These are phyloP conservation scores for Porphyrio hochstetteri DNA, from an alignment of 2,113 vertebrate genomes.

Conservation along the genomic window DNA sequence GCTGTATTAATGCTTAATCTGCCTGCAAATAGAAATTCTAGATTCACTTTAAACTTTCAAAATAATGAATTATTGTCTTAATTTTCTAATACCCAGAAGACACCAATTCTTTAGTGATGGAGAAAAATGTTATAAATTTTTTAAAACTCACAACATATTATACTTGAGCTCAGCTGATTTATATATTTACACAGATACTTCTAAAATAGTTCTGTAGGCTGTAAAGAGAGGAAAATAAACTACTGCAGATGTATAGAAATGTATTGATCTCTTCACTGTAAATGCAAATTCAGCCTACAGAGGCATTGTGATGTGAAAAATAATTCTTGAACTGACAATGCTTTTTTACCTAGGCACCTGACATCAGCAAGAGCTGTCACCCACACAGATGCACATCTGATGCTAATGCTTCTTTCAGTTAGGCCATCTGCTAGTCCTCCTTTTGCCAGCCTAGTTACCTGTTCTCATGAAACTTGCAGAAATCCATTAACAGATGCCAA, in stretches of 20 bases:
- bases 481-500: background rate
- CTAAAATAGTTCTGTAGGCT: background rate
- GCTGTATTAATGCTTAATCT: background rate
- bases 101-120: background rate
- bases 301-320: background rate
- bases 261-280: background rate
- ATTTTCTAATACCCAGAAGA: background rate
- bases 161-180: background rate
- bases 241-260: background rate
- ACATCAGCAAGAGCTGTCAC: background rate
- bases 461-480: background rate
- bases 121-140: background rate
- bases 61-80: background rate
- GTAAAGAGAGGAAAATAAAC: background rate
- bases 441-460: background rate
- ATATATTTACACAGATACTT: background rate
- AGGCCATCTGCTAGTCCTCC: background rate
- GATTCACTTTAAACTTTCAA: background rate
- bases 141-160: accelerated
- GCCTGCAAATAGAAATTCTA: background rate
- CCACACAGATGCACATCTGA: background rate
- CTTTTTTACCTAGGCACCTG: background rate
- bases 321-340: background rate
- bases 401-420: background rate
- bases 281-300: background rate